phyloP scores from a whole-genome alignment of 2,888 invertebrate species.

The Drosophila incognita region DNA sequence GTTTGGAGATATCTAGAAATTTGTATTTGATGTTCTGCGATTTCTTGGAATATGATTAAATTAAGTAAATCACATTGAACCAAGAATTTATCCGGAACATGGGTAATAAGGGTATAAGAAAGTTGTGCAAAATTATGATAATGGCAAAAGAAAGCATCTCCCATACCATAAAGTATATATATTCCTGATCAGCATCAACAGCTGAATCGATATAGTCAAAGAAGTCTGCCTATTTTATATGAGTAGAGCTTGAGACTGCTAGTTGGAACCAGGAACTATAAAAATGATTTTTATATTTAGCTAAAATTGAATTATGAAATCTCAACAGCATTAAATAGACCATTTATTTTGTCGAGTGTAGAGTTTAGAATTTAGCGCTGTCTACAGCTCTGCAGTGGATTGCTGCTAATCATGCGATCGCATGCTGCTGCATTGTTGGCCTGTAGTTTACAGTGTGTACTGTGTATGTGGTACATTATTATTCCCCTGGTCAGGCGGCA shows the following conservation, averaged over 20 bases:
- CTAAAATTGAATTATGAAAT: background rate
- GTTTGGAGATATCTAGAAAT: background rate
- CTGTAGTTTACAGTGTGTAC: constrained; percentile 1
- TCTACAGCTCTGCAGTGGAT: constrained; percentile 37
- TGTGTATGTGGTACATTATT: constrained; percentile 37
- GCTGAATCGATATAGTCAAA: background rate
- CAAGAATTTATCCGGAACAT: background rate
- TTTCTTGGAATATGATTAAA: no score
- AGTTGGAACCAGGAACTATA: background rate
- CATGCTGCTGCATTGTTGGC: constrained; percentile 56
- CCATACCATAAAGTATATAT: background rate
- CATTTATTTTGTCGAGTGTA: background rate
- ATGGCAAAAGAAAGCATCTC: background rate
- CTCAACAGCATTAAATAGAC: background rate
- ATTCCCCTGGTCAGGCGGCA: constrained; percentile 42
- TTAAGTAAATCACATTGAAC: background rate
- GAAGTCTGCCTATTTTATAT: background rate
- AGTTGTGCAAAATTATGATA: background rate
- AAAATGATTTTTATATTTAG: background rate
- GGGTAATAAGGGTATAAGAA: accelerated
- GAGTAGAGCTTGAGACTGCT: background rate
- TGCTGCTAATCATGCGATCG: constrained; percentile 78
- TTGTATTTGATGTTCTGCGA: background rate
- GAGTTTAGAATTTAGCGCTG: background rate
- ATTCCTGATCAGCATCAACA: background rate